A percentile compares a stretch with the other conserved stretches of the same genome.
Evolutionary conservation across 2,888 invertebrate species (phyloP).

Genomic region (Cylindroiulus punctatus): DNA sequence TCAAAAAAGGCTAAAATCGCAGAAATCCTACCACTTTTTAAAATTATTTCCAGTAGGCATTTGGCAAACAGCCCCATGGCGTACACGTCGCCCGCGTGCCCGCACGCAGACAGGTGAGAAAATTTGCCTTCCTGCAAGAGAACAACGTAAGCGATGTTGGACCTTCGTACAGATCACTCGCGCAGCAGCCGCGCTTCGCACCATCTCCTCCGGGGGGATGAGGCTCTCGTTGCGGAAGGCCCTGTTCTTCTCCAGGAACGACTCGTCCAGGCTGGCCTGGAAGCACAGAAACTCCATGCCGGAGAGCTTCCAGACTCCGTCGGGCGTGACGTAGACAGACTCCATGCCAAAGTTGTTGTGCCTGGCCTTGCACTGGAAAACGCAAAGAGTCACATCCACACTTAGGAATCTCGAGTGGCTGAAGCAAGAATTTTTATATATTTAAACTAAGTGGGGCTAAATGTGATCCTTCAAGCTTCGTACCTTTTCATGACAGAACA

Average conservation of each 20-base stretch:
- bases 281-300: slow-evolving; percentile 54
- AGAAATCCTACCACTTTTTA: slow-evolving; percentile 51
- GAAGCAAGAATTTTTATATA: too few relatives aligned
- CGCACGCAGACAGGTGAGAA: slow-evolving; percentile 33
- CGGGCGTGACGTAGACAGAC: slow-evolving; percentile 50
- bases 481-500: slow-evolving; percentile 84
- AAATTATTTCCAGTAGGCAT: slow-evolving; percentile 48
- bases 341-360: slow-evolving; percentile 55
- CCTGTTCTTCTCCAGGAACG: slow-evolving; percentile 51
- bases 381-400: neutral
- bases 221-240: slow-evolving; percentile 54
- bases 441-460: too few relatives aligned
- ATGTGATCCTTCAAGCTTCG: slow-evolving; percentile 59
- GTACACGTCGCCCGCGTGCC: slow-evolving; percentile 52
- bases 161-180: too few relatives aligned
- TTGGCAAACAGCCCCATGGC: slow-evolving; percentile 50
- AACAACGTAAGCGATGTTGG: too few relatives aligned
- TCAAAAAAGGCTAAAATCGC: too few relatives aligned
- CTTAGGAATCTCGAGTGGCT: neutral
- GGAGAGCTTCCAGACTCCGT: slow-evolving; percentile 52
- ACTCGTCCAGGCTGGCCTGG: neutral
- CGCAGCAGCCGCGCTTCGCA: neutral
- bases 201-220: slow-evolving; percentile 53
- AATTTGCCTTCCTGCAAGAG: slow-evolving; percentile 47
- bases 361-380: slow-evolving; percentile 46